These are phyloP conservation scores for Ibycter americanus DNA, from an alignment of 2,797 vertebrate genomes.

Conservation along the genomic window DNA sequence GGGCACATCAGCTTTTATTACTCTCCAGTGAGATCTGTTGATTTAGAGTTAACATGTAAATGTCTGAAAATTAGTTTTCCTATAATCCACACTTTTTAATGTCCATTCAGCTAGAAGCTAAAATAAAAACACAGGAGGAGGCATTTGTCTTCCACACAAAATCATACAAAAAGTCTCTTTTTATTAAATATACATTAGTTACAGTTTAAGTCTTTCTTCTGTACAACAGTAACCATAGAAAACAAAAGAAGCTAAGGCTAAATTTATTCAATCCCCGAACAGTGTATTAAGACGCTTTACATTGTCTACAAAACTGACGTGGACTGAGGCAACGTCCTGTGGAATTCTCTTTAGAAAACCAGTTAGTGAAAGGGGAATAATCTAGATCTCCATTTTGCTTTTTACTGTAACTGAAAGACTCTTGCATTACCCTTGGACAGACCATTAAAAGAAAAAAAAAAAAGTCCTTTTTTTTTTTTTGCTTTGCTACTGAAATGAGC, in stretches of 20 bases:
- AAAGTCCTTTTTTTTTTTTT: neutral
- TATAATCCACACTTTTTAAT: neutral
- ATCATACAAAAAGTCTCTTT: conserved; percentile 86
- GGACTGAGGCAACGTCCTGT: conserved; percentile 74
- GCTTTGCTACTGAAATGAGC: neutral
- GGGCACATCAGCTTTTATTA: conserved; percentile 43
- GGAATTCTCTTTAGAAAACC: conserved; percentile 70
- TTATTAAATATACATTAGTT: conserved; percentile 95
- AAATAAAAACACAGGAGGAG: conserved; percentile 68
- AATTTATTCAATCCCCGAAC: conserved; percentile 63
- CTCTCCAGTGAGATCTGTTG: neutral
- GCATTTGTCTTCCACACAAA: conserved; percentile 79
- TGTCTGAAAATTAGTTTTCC: neutral
- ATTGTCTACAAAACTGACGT: conserved; percentile 76
- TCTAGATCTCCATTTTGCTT: conserved; percentile 44
- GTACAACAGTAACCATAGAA: conserved; percentile 89
- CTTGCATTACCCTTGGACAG: neutral
- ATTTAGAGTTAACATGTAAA: conserved; percentile 20
- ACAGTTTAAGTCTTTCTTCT: conserved; percentile 84
- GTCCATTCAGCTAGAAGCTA: conserved; percentile 5
- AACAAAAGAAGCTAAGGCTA: conserved; percentile 84
- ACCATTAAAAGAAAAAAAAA: neutral
- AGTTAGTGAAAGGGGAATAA: conserved; percentile 56
- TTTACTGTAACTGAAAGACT: conserved; percentile 68
- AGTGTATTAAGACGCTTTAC: conserved; percentile 74